Percentiles rank a stretch among this genome's conserved stretches.
Evolutionary conservation across 2,113 vertebrate genomes (phyloP).

Genomic region (Tiliqua scincoides): DNA sequence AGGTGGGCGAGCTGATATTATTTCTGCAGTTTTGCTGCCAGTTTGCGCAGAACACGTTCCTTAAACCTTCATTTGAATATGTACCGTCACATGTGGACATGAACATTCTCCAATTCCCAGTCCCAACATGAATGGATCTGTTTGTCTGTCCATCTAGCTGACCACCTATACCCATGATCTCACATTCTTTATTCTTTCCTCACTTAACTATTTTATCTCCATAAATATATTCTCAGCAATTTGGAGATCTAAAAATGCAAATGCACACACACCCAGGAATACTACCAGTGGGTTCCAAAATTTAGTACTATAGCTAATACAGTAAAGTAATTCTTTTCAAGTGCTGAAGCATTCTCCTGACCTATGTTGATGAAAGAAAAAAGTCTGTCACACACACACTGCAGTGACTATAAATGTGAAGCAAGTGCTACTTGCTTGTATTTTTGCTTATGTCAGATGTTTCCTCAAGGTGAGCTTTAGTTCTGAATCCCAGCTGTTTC

Average conservation of each 20-base stretch:
- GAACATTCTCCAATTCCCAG: too few species aligned
- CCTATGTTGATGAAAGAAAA: conserved; percentile 33
- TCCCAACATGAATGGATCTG: not conserved
- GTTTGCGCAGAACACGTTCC: not conserved
- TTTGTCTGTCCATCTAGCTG: not conserved
- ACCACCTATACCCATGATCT: not conserved
- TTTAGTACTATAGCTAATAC: conserved; percentile 15
- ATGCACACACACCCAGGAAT: conserved; percentile 33
- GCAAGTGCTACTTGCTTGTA: conserved; percentile 1
- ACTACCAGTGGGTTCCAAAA: conserved; percentile 10
- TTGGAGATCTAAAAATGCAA: not conserved
- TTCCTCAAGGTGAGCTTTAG: conserved; percentile 10
- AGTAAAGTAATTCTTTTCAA: not conserved
- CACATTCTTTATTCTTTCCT: conserved; percentile 3
- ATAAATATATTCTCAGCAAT: not conserved
- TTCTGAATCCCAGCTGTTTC: conserved; percentile 37
- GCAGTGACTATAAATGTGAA: conserved; percentile 27
- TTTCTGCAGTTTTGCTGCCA: not conserved
- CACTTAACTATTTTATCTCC: not conserved
- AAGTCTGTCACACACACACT: accelerated
- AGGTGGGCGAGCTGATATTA: not conserved
- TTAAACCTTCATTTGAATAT: not conserved
- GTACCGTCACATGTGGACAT: not conserved
- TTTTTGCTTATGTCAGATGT: conserved; percentile 21
- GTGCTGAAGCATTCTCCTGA: not conserved